A percentile compares a stretch with the other conserved stretches of the same genome.
Conservation (phyloP, 2,888 invertebrate genomes). For the Neoascia interrupta region DNA sequence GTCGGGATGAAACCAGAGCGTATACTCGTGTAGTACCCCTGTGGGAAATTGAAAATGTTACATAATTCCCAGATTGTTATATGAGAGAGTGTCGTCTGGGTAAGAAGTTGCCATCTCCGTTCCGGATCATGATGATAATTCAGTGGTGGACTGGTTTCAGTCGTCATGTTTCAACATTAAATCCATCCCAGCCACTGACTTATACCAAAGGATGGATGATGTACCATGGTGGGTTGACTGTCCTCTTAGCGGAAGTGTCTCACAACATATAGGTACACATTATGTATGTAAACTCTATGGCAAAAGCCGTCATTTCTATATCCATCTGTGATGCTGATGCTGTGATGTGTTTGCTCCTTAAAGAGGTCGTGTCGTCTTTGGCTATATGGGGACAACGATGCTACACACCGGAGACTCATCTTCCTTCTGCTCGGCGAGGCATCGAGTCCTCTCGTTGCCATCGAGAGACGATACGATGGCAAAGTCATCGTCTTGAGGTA, state of each 20-base stretch:
- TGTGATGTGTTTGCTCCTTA: constrained; percentile 30
- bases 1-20: constrained; percentile 32
- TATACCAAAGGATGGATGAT: constrained; percentile 34
- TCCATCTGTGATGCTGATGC: not conserved
- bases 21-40: constrained; percentile 50
- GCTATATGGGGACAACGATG: constrained; percentile 13
- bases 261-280: not conserved
- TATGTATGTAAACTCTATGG: not conserved
- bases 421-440: constrained; percentile 1
- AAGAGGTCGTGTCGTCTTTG: constrained; percentile 49
- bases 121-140: constrained; percentile 58
- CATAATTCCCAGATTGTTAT: constrained; percentile 61
- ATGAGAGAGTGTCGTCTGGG: constrained; percentile 59
- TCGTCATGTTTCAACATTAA: constrained; percentile 65
- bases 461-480: not conserved
- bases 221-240: constrained; percentile 34
- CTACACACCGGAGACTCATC: constrained; percentile 40
- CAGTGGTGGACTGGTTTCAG: constrained; percentile 56
- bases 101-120: constrained; percentile 25
- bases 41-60: constrained; percentile 65
- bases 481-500: constrained; percentile 60
- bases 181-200: constrained; percentile 57
- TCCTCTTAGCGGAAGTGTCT: constrained; percentile 36
- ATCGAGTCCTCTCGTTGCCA: not conserved
- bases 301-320: constrained; percentile 31